Evolutionary conservation across 1,140 invertebrate species (phyloP).

Genomic region (Geopemphigus sp.): DNA sequence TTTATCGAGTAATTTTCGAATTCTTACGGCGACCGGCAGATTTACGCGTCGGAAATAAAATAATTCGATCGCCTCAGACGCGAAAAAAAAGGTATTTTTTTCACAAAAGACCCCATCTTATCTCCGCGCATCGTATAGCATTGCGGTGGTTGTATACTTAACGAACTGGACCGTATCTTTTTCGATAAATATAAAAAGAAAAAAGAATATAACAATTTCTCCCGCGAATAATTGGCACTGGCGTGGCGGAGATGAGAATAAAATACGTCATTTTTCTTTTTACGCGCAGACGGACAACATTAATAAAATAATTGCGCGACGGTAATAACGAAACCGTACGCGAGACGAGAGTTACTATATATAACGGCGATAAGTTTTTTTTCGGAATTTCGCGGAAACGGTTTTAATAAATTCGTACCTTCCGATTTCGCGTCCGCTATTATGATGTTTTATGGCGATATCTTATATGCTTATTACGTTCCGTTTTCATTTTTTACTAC

Average conservation of each 20-base stretch:
- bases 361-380: too few species aligned
- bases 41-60: conserved; percentile 24
- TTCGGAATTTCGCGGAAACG: too few species aligned
- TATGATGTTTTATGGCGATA: too few species aligned
- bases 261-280: too few species aligned
- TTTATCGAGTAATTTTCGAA: conserved; percentile 19
- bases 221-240: conserved; percentile 1
- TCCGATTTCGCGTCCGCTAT: too few species aligned
- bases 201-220: conserved; percentile 22
- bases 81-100: conserved; percentile 16
- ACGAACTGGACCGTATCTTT: conserved; percentile 16
- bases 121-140: conserved; percentile 12
- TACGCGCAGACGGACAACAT: too few species aligned
- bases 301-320: too few species aligned
- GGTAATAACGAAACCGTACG: too few species aligned
- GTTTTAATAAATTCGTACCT: too few species aligned
- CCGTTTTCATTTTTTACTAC: too few species aligned
- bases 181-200: not conserved
- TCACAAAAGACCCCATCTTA: conserved; percentile 30
- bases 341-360: too few species aligned
- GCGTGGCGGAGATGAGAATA: not conserved
- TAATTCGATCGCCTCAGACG: conserved; percentile 40
- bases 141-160: conserved; percentile 4
- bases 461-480: too few species aligned
- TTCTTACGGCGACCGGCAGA: conserved; percentile 13